Percentiles rank a stretch among this genome's conserved stretches.
Conservation (phyloP, 1,140 invertebrate genomes). For the Ceratina japonica region DNA sequence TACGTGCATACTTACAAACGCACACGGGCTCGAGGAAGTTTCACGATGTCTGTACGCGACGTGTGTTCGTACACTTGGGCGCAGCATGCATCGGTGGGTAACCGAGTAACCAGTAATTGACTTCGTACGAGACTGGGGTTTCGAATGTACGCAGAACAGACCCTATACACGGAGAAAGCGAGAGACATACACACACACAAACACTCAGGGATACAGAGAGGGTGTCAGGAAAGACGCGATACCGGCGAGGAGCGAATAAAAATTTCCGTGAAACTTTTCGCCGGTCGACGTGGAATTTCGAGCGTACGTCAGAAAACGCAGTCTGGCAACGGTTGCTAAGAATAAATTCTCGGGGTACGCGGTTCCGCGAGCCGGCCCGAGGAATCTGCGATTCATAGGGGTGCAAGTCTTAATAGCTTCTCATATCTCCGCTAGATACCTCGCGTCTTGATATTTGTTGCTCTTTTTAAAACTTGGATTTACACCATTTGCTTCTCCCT, state of each 20-base stretch:
- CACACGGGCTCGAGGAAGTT: background rate
- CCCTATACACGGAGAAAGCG: background rate
- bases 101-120: conserved; percentile 66
- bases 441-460: background rate
- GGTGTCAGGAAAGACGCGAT: background rate
- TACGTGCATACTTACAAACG: conserved; percentile 19
- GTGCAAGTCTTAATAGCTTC: conserved; percentile 24
- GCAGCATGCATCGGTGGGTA: conserved; percentile 51
- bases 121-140: conserved; percentile 59
- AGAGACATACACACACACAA: background rate
- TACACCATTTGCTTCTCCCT: background rate
- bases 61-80: conserved; percentile 11
- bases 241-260: conserved; percentile 10
- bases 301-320: conserved; percentile 7
- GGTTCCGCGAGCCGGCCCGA: conserved; percentile 1
- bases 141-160: conserved; percentile 46
- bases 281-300: conserved; percentile 36
- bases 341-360: conserved; percentile 32
- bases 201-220: conserved; percentile 5
- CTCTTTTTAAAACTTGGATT: background rate
- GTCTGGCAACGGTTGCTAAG: conserved; percentile 26
- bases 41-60: background rate
- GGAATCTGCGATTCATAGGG: conserved; percentile 35
- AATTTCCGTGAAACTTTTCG: conserved; percentile 20
- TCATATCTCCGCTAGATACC: background rate